Base-by-base conservation (phyloP, 1,140 invertebrate genomes). In the Heliconius melpomene region DNA sequence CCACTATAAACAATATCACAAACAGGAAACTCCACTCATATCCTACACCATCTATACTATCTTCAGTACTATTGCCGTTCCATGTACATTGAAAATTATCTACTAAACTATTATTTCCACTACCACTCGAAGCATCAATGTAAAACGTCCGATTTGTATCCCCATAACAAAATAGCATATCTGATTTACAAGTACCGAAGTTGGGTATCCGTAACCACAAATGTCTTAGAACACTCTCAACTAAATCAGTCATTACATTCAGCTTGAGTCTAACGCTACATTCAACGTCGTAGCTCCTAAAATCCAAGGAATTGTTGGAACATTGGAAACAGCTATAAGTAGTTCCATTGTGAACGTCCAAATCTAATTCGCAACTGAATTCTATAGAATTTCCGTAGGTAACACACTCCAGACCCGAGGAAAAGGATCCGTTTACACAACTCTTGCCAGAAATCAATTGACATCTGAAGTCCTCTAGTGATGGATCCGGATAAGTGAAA, bases 11-110 rank as follows among this genome's bases (percentile, higher is more conserved):
- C 84, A 98, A 95, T 77, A 97, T 95, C 36, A 97, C 96, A 90
- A 97, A 97, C 20, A 98, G 91, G 87, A 97, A 97, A 86, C 96
- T 96, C 97, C 97, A 98, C 85, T 97, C 96, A 87, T 96, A 96
- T 71, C 93, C 85, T 71, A 82, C 87, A 84, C 79, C 84, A 71
- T 79, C 77, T 9, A 86, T 60, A 23, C 78, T 79, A 32, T 82
- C 85, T 11, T 75, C 76, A 11, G 87, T 87, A 70, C 78, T 78
- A 82, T 91, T 91, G n/a, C 82, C 84, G 75, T 87, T 87, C 86
- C 89, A 93, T 72, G 74, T 89, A 87, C 93, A 94, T 80, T 90
- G 89, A 86, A 91, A 88, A 81, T 74, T 90, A 23, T 92, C 88
- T 40, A 87, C 66, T 29, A 83, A 70, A 79, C 79, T 81, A 77